Evolutionary conservation across 1,140 invertebrate genomes (phyloP), one percentile per base, ranked within the genome.

Genomic region (Mercenaria mercenaria): DNA sequence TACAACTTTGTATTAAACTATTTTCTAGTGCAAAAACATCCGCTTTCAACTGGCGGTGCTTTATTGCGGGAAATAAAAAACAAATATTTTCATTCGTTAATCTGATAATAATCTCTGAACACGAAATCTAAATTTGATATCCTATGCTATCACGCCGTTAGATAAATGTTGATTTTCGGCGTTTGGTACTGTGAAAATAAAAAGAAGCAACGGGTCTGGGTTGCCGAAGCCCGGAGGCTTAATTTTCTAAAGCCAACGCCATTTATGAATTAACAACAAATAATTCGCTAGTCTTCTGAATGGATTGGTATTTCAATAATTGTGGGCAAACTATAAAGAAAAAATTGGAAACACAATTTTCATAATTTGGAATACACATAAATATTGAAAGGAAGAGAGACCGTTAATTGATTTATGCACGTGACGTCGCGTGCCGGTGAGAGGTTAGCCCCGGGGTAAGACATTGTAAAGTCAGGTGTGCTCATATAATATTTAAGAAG

Each of bases 401-500:
- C 11, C 29, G 43, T 52, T 79, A 79, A 79, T 79, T 79, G 76
- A 79, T 59, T 79, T 59, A 79, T 50, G 29, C 76, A 79, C 76
- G 76, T 79, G 76, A 79, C 4, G 76, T 79, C 76, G 76, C 76
- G 76, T 79, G 76, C 50, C 1, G 47, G 32, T 32, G 47, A 37
- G 47, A 79, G 47, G 34, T 56, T 4, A 56, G 76, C 47, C 76
- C 32, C 32, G 15, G 47, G 76, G 50, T 37, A 37, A 56, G 8
- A 39, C 37, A 50, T 52, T 79, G 8, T 37, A 2, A 76, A 79
- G 76, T 79, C 76, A 79, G 76, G 76, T 79, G 76, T 6, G 47
- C 76, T 79, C 76, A 79, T 79, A 6, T 56, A 79, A 79, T 79
- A 79, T 79, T 79, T 79, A 79, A 79, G 76, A 72, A 72, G 67